Evolutionary conservation across 2,113 vertebrate species (phyloP).

Genomic region (Grammomys dolichurus): DNA sequence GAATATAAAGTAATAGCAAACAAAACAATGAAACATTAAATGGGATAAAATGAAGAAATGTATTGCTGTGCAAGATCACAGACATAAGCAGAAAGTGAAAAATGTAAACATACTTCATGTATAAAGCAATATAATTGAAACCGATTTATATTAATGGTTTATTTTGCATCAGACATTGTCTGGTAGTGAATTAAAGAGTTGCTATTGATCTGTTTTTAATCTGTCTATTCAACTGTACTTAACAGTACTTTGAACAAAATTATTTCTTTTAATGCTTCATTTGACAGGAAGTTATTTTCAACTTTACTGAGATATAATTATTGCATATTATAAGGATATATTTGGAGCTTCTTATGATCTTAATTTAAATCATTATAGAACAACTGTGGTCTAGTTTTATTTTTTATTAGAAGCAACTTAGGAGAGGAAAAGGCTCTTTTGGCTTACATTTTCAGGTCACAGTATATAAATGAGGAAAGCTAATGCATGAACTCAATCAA

Average conservation of each 20-base stretch:
- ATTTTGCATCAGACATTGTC: background rate
- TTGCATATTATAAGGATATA: background rate
- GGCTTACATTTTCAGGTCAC: background rate
- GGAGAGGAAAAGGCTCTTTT: background rate
- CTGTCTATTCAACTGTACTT: background rate
- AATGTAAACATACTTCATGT: background rate
- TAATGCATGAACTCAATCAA: no score
- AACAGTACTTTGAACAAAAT: background rate
- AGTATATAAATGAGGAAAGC: background rate
- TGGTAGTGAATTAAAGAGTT: background rate
- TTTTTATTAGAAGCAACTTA: background rate
- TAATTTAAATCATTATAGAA: constrained; percentile 9
- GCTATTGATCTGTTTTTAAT: constrained; percentile 13
- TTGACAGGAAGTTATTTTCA: constrained; percentile 44
- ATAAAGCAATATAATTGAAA: background rate
- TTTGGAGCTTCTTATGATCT: background rate
- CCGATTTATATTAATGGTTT: background rate
- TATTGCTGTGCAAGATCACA: background rate
- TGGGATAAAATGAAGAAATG: background rate
- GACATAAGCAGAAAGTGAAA: background rate
- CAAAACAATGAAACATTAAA: constrained; percentile 47
- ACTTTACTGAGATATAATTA: constrained; percentile 1
- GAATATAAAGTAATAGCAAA: constrained; percentile 20
- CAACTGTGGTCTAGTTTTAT: background rate
- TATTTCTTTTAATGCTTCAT: background rate